phyloP scores from a whole-genome alignment of 2,888 invertebrate species.

The Abrostola triplasia region DNA sequence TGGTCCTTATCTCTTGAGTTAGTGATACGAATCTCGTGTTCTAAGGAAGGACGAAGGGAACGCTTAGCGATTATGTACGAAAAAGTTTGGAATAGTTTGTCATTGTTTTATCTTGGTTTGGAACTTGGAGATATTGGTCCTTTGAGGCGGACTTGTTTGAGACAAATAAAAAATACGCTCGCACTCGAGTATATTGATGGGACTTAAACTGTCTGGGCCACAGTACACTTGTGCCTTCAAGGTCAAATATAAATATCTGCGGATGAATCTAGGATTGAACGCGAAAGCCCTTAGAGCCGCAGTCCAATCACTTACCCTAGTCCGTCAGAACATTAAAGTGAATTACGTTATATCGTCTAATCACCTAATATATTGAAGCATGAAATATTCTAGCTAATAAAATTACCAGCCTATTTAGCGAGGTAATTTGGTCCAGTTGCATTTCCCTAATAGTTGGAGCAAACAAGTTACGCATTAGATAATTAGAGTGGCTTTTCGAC shows the following conservation, averaged over 20 bases:
- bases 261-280: too few species aligned
- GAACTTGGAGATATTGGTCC: constrained; percentile 2
- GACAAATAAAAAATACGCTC: neutral
- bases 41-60: constrained; percentile 22
- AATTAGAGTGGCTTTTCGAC: constrained; percentile 54
- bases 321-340: too few species aligned
- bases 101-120: constrained; percentile 4
- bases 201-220: too few species aligned
- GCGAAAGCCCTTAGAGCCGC: too few species aligned
- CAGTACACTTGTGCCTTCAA: too few species aligned
- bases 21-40: constrained; percentile 37
- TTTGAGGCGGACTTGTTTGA: constrained; percentile 1
- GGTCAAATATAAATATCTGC: too few species aligned
- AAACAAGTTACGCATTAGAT: constrained; percentile 41
- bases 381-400: neutral
- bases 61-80: constrained; percentile 3
- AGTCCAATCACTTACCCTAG: too few species aligned
- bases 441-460: constrained; percentile 19
- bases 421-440: constrained; percentile 11
- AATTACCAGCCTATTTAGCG: constrained; percentile 4
- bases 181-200: too few species aligned
- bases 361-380: too few species aligned
- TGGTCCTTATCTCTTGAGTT: constrained; percentile 40
- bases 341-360: too few species aligned
- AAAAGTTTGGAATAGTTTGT: constrained; percentile 5